Base-by-base conservation (phyloP, 2,888 invertebrate genomes). In the Eupithecia centaureata region DNA sequence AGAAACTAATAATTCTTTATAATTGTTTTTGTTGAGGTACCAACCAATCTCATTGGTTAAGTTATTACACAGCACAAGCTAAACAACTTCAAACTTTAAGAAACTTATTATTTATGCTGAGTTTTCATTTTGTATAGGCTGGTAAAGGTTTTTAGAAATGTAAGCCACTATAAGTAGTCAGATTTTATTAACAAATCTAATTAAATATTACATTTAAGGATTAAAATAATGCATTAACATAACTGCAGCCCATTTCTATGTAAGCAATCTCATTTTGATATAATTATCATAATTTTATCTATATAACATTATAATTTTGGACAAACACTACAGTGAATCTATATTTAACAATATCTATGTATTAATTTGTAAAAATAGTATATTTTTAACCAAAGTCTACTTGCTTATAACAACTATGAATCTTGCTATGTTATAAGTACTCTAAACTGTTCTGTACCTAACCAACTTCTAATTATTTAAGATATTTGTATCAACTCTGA, bases 281-380 rank as follows among this genome's bases (percentile, higher is more conserved):
- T 65, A 35, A 68, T 70, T 65, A 68, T 63, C 62, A 67, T 61
- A 71, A 65, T 61, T 56, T 56, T 72, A 70, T 76, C 73, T 76
- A 75, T 66, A 74, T 73, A 74, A 74, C 77, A 77, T 75, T 73
- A 77, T 76, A 77, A 47, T 70, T 73, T 76, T 77, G 77, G 81
- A 77, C 73, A 77, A 76, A 76, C 69, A 76, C 73, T 77, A 83
- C 72, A 74, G 77, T 73, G 76, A 74, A 73, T 65, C 71, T 73
- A 80, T 76, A 68, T 79, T 82, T 78, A 77, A 76, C 74, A 82
- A 79, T 76, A 77, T 79, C 73, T 78, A 79, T 78, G 76, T 73
- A 68, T 71, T 76, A 75, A 78, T 73, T 64, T 80, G 79, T 82
- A 81, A 81, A 82, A 83, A 80, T 79, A 81, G 76, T 80, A 70